Conservation (phyloP, 2,888 invertebrate genomes). For the Leptinotarsa rubiginosa region DNA sequence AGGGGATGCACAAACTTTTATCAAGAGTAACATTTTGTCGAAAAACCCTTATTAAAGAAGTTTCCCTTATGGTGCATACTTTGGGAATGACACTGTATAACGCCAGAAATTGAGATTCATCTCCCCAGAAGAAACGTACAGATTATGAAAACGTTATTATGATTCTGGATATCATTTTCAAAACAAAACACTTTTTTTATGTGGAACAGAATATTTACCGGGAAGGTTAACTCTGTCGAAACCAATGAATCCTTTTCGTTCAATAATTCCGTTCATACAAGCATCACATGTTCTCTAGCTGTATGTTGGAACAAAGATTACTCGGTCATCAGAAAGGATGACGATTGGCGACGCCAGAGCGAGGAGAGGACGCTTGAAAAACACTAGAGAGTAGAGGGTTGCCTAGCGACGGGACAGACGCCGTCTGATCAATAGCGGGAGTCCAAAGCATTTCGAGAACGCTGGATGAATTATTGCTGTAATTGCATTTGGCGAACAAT, state of each 20-base stretch:
- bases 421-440: slow-evolving; percentile 61
- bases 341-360: slow-evolving; percentile 22
- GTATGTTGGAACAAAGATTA: slow-evolving; percentile 9
- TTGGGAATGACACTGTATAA: no score
- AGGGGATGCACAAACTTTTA: no score
- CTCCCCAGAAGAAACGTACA: no score
- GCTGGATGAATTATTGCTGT: slow-evolving; percentile 13
- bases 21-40: no score
- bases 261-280: background rate
- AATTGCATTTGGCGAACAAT: slow-evolving; percentile 12
- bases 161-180: no score
- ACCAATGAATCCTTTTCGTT: background rate
- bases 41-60: no score
- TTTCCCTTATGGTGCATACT: no score
- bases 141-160: no score
- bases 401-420: slow-evolving; percentile 62
- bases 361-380: slow-evolving; percentile 39
- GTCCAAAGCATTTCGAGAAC: slow-evolving; percentile 11
- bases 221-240: no score
- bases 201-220: no score
- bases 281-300: slow-evolving; percentile 10
- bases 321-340: slow-evolving; percentile 16
- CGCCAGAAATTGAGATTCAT: no score
- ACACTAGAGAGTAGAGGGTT: slow-evolving; percentile 50
- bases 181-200: no score